Evolutionary conservation across 2,113 vertebrate species (phyloP), one percentile per base, ranked within the genome.

Genomic region (Alces alces): DNA sequence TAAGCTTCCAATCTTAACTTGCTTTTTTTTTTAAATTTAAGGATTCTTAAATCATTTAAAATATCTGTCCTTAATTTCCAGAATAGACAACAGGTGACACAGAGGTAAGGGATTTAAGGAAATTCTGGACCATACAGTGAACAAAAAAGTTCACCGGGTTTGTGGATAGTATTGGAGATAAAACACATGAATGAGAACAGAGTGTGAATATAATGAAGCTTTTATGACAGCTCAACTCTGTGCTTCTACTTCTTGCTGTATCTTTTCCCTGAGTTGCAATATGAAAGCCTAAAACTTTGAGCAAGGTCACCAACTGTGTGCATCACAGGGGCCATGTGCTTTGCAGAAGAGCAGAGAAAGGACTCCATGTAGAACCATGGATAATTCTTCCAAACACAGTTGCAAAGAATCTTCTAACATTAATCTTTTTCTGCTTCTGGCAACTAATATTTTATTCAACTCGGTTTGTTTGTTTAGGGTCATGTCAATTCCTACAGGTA

Each of bases 291-390:
- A 30, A 25, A 8, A 7, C 60, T 55, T 61, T 55, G 36, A 16
- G 8, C 15, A 23, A 86, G 16, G 8, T n/a, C 39, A 52, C 7
- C 66, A 57, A 73, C 7, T 25, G 2, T 27, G 2, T 33, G 4
- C 6, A 28, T 39, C 27, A 47, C 25, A 39, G 30, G 4, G 7
- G 0, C 14, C 12, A 19, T 47, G 12, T 33, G 19, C 39, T 3
- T 55, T 54, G 36, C n/a, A 82, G 2, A 16, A 61, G 28, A 80
- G 43, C 28, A 16, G 9, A 30, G 50, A 54, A 52, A 14, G 28
- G 2, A 36, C 19, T 54, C 30, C 1, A 1, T 17, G 2, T 1
- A 89, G 19, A 54, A 6, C 13, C 28, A 6, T 16, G 25, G 21
- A 3, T n/a, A 39, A 28, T 27, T 73, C 73, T 85, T 9, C n/a